phyloP scores from a whole-genome alignment of 2,888 invertebrate species.

The Orchestes rusci region DNA sequence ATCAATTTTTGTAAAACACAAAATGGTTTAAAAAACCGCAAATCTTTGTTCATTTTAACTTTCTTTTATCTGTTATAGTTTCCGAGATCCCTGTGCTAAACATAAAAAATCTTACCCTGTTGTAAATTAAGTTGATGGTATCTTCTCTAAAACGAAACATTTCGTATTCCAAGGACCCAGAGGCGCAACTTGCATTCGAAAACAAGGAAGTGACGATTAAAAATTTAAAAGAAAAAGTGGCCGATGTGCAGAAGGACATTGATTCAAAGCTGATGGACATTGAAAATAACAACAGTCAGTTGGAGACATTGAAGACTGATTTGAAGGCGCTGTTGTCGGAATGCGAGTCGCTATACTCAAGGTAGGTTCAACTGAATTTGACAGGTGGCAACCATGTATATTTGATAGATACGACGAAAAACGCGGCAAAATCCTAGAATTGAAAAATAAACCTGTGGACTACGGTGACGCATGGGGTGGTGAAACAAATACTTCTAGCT shows the following conservation, averaged over 20 bases:
- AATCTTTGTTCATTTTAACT: too few species aligned
- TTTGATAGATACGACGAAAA: constrained; percentile 60
- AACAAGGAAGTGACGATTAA: constrained; percentile 60
- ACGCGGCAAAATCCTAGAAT: constrained; percentile 44
- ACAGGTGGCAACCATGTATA: too few species aligned
- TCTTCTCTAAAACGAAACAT: too few species aligned
- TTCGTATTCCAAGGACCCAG: constrained; percentile 45
- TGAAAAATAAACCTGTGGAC: constrained; percentile 40
- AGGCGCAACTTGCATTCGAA: constrained; percentile 54
- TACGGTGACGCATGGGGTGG: constrained; percentile 48
- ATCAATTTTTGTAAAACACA: too few species aligned
- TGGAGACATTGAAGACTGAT: constrained; percentile 64
- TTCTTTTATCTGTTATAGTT: too few species aligned
- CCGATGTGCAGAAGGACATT: constrained; percentile 70
- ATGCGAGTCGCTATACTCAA: constrained; percentile 56
- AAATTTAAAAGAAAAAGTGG: constrained; percentile 58
- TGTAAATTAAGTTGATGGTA: too few species aligned
- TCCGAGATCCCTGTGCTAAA: too few species aligned
- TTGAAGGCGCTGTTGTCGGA: constrained; percentile 60
- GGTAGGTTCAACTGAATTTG: constrained; percentile 1
- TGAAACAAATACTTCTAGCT: constrained; percentile 40
- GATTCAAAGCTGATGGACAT: constrained; percentile 73
- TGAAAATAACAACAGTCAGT: constrained; percentile 69
- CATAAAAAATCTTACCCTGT: too few species aligned
- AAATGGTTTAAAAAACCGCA: too few species aligned